Conservation (phyloP, 2,113 vertebrate species). For the Erythrocercus mccallii region DNA sequence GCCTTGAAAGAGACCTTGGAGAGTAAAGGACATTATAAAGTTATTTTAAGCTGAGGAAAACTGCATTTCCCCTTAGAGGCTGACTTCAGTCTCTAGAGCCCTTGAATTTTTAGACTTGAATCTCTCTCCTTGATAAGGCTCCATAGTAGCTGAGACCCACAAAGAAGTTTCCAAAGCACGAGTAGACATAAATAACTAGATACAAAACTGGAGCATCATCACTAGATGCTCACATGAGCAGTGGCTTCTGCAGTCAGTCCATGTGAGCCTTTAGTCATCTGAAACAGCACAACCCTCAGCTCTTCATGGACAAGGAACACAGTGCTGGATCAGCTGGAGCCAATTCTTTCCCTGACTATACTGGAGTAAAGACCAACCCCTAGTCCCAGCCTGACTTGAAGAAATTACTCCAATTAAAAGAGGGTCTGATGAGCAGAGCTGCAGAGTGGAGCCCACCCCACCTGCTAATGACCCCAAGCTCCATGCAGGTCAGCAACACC, state of each 20-base stretch:
- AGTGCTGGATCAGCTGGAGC: neutral
- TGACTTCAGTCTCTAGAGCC: slow-evolving; percentile 1
- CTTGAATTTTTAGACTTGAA: slow-evolving; percentile 3
- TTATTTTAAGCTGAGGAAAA: slow-evolving; percentile 50
- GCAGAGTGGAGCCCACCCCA: neutral
- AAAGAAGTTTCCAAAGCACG: neutral
- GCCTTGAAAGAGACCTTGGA: slow-evolving; percentile 26
- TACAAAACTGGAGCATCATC: slow-evolving; percentile 21
- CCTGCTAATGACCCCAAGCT: neutral
- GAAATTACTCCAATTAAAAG: neutral
- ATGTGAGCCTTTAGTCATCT: slow-evolving; percentile 1
- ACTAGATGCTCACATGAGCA: neutral
- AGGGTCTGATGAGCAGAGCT: neutral
- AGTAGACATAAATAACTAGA: slow-evolving; percentile 15
- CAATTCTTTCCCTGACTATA: neutral
- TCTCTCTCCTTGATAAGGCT: neutral
- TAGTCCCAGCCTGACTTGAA: neutral
- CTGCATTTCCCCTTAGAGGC: neutral
- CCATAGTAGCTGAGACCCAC: neutral
- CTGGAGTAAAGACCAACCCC: neutral
- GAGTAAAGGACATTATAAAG: slow-evolving; percentile 23
- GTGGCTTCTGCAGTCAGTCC: neutral
- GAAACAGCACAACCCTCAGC: neutral
- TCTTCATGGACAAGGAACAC: neutral
- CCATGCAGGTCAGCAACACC: neutral